Evolutionary conservation across 1,140 invertebrate genomes (phyloP).

Genomic region (Neuroterus valhalla): DNA sequence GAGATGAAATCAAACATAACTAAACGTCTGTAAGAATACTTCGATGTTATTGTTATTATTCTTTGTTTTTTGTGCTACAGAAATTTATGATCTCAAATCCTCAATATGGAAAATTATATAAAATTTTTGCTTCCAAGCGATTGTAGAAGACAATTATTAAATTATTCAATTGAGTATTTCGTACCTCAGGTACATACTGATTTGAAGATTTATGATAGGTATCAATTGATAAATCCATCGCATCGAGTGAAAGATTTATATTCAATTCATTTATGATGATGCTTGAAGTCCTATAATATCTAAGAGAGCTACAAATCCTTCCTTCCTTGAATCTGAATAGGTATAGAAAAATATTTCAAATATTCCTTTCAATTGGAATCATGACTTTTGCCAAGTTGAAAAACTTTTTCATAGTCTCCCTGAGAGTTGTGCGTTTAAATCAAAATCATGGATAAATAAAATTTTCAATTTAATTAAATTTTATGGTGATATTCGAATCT

Average conservation of each 20-base stretch:
- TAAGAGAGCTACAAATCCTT: no score
- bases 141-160: no score
- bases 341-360: slow-evolving; percentile 43
- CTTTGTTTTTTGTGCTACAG: neutral
- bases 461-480: no score
- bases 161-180: no score
- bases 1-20: neutral
- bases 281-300: no score
- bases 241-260: no score
- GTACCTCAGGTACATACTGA: no score
- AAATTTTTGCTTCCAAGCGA: neutral
- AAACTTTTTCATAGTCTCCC: neutral
- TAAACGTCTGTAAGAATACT: neutral
- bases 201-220: no score
- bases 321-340: neutral
- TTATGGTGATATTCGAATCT: no score
- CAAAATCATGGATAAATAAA: no score
- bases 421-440: slow-evolving; percentile 17
- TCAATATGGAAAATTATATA: neutral
- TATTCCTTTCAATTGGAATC: slow-evolving; percentile 35
- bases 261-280: no score
- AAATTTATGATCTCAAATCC: neutral
- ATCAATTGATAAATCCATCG: no score
- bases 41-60: neutral
- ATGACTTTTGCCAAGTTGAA: neutral